Conservation (phyloP, 2,113 vertebrate genomes). For the Archocentrus centrarchus region DNA sequence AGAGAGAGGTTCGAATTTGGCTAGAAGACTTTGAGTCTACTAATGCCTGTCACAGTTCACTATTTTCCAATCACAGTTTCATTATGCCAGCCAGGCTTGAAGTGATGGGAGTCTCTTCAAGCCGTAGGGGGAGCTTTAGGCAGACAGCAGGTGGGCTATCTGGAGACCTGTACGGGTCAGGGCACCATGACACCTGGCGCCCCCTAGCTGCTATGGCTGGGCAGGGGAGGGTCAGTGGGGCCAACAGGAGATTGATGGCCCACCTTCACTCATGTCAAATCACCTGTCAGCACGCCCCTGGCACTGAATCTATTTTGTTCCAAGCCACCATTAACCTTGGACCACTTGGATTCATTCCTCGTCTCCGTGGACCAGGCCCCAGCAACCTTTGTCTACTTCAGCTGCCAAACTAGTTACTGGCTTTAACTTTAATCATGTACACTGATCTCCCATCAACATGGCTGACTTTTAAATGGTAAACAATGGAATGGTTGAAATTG, state of each 20-base stretch:
- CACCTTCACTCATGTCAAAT: constrained; percentile 81
- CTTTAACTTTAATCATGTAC: constrained; percentile 68
- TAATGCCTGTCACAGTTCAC: constrained; percentile 72
- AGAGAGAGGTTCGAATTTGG: constrained; percentile 63
- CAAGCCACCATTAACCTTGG: constrained; percentile 84
- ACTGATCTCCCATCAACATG: constrained; percentile 33
- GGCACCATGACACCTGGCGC: constrained; percentile 64
- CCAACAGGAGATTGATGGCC: constrained; percentile 79
- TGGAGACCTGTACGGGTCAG: constrained; percentile 70
- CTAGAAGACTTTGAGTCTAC: constrained; percentile 59
- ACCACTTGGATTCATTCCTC: constrained; percentile 80
- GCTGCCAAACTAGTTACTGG: constrained; percentile 70
- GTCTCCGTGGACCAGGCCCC: constrained; percentile 67
- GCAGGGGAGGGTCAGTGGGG: constrained; percentile 63
- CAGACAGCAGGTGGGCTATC: constrained; percentile 74
- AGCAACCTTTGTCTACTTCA: constrained; percentile 70
- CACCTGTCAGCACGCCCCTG: constrained; percentile 81
- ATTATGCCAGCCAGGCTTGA: constrained; percentile 70
- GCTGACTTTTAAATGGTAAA: constrained; percentile 47
- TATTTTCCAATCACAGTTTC: constrained; percentile 76
- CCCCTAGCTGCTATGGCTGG: constrained; percentile 64
- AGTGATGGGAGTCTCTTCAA: constrained; percentile 64
- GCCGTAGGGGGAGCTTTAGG: constrained; percentile 62
- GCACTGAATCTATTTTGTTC: constrained; percentile 83
- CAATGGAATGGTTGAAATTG: constrained; percentile 6